A percentile compares a stretch with the other conserved stretches of the same genome.
Conservation (phyloP, 2,888 invertebrate species). For the Tyria jacobaeae region DNA sequence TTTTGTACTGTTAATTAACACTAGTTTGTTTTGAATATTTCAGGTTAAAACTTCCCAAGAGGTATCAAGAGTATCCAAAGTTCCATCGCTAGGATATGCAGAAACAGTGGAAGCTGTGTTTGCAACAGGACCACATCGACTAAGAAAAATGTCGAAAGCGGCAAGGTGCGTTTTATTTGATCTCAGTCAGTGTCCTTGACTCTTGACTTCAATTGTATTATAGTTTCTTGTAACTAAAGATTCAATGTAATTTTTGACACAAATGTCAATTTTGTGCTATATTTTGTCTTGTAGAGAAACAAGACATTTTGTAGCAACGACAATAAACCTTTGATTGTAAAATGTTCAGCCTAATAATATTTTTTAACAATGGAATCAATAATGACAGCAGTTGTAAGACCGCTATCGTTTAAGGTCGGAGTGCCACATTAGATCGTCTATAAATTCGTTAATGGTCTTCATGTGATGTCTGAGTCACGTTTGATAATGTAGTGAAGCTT, state of each 20-base stretch:
- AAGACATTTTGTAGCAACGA: too few relatives aligned
- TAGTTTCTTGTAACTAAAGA: neutral
- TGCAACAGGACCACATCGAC: conserved; percentile 84
- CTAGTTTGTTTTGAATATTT: conserved; percentile 30
- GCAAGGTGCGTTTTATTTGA: conserved; percentile 87
- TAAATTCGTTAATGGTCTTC: too few relatives aligned
- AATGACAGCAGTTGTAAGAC: too few relatives aligned
- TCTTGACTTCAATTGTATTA: neutral
- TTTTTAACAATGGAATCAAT: too few relatives aligned
- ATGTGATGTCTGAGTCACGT: too few relatives aligned
- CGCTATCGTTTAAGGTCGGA: too few relatives aligned
- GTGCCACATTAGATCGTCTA: too few relatives aligned
- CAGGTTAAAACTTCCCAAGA: conserved; percentile 84
- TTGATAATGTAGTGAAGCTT: too few relatives aligned
- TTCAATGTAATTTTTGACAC: neutral
- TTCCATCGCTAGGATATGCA: conserved; percentile 87
- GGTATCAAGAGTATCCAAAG: conserved; percentile 80
- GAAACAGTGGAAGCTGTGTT: conserved; percentile 89
- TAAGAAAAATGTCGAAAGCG: conserved; percentile 84
- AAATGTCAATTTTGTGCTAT: neutral
- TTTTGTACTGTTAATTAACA: neutral
- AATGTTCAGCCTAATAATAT: too few relatives aligned
- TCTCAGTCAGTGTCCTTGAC: neutral
- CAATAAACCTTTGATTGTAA: too few relatives aligned
- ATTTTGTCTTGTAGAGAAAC: too few relatives aligned